Conservation (phyloP, 1,140 invertebrate species). For the Bombus pascuorum region DNA sequence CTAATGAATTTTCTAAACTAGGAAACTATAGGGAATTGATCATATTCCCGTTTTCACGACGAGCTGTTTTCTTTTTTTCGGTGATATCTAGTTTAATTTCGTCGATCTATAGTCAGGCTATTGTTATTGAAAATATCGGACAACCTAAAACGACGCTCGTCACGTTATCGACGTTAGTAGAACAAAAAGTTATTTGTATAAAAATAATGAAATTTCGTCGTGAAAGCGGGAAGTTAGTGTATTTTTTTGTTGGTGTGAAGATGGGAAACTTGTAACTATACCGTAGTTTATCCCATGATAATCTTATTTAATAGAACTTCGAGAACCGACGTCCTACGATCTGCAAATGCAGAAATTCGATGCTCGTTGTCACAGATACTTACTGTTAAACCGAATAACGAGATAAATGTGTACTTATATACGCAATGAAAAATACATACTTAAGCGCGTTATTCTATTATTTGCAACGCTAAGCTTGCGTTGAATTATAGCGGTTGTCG, state of each 20-base stretch:
- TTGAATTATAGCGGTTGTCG: slow-evolving; percentile 63
- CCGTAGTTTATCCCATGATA: slow-evolving; percentile 7
- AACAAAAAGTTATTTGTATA: background rate
- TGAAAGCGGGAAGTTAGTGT: background rate
- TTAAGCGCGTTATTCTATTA: slow-evolving; percentile 58
- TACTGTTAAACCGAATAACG: slow-evolving; percentile 52
- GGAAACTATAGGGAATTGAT: background rate
- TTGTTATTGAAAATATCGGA: background rate
- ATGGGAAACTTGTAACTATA: slow-evolving; percentile 6
- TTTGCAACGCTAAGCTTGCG: slow-evolving; percentile 59
- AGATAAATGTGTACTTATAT: slow-evolving; percentile 73
- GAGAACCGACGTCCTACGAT: background rate
- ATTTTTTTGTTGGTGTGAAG: slow-evolving; percentile 28
- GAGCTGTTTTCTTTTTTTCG: background rate
- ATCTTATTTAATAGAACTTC: slow-evolving; percentile 30
- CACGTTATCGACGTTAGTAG: background rate
- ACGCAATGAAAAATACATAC: slow-evolving; percentile 55
- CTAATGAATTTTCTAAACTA: slow-evolving; percentile 7
- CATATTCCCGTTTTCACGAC: slow-evolving; percentile 5
- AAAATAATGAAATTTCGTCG: background rate
- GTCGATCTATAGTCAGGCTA: no score
- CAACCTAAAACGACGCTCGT: background rate
- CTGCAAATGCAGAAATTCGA: slow-evolving; percentile 22
- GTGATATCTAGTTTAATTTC: background rate
- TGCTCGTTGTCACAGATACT: slow-evolving; percentile 35